phyloP scores from a whole-genome alignment of 2,797 vertebrate genomes.

The Okamejei kenojei region DNA sequence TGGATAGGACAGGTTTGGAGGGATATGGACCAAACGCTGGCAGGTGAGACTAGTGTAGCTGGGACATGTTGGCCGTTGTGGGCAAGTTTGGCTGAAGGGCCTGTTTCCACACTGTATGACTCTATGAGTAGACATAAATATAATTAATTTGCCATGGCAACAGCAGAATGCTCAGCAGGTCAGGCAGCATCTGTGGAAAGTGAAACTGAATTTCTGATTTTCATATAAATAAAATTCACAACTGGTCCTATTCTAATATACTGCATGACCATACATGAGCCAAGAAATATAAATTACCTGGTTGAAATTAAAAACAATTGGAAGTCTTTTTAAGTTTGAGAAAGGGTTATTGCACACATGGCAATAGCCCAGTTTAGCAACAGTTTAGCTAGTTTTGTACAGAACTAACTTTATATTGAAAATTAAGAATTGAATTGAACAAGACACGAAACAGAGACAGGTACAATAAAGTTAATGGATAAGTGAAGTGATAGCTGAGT shows the following conservation, averaged over 20 bases:
- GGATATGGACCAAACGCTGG: too few species aligned
- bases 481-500: background rate
- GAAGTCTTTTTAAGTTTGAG: background rate
- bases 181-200: too few species aligned
- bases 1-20: too few species aligned
- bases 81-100: too few species aligned
- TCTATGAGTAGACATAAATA: background rate
- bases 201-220: too few species aligned
- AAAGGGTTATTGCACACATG: background rate
- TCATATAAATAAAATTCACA: background rate
- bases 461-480: constrained; percentile 18
- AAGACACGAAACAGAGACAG: background rate
- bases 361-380: background rate
- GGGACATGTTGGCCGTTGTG: too few species aligned
- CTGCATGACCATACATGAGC: background rate
- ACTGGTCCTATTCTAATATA: background rate
- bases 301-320: background rate
- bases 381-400: background rate
- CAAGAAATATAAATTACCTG: background rate
- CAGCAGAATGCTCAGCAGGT: background rate
- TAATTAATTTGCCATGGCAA: background rate
- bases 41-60: too few species aligned
- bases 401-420: background rate
- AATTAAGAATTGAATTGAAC: background rate
- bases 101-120: background rate